Evolutionary conservation across 2,113 vertebrate genomes (phyloP).

Genomic region (Phalacrocorax pelagicus): DNA sequence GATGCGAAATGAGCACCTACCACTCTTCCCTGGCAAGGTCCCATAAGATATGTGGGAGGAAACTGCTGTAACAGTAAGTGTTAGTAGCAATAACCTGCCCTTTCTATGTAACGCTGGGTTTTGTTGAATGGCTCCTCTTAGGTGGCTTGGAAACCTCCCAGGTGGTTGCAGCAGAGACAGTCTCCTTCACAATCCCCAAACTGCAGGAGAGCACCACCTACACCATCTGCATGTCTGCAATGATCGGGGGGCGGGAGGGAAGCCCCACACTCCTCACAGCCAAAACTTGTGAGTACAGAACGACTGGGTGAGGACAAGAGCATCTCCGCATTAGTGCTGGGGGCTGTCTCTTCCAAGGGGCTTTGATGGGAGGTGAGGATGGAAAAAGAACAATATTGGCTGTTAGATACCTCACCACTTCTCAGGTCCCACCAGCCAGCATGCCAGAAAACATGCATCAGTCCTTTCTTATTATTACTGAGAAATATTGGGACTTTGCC

Average conservation of each 20-base stretch:
- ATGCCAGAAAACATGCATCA: not conserved
- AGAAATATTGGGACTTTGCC: not conserved
- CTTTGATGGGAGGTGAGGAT: not conserved
- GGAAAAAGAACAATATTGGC: not conserved
- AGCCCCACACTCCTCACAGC: slow-evolving; percentile 76
- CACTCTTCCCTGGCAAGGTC: not conserved
- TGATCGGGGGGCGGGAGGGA: slow-evolving; percentile 71
- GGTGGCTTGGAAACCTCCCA: slow-evolving; percentile 77
- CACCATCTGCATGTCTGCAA: slow-evolving; percentile 78
- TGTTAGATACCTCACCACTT: not conserved
- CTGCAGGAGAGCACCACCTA: slow-evolving; percentile 80
- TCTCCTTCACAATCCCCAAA: slow-evolving; percentile 70
- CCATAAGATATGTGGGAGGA: not conserved
- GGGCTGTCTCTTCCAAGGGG: not conserved
- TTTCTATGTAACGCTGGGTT: accelerated
- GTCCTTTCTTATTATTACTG: not conserved
- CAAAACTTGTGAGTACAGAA: slow-evolving; percentile 78
- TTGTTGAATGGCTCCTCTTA: slow-evolving; percentile 17
- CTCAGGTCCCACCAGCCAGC: not conserved
- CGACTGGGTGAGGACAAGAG: not conserved
- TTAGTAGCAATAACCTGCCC: not conserved
- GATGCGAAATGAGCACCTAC: not conserved
- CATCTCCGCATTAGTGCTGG: not conserved
- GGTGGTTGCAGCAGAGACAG: slow-evolving; percentile 62
- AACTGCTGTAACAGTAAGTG: not conserved